Percentiles rank a stretch among this genome's conserved stretches.
phyloP scores from a whole-genome alignment of 2,888 invertebrate genomes.

The Chalcosyrphus nemorum region DNA sequence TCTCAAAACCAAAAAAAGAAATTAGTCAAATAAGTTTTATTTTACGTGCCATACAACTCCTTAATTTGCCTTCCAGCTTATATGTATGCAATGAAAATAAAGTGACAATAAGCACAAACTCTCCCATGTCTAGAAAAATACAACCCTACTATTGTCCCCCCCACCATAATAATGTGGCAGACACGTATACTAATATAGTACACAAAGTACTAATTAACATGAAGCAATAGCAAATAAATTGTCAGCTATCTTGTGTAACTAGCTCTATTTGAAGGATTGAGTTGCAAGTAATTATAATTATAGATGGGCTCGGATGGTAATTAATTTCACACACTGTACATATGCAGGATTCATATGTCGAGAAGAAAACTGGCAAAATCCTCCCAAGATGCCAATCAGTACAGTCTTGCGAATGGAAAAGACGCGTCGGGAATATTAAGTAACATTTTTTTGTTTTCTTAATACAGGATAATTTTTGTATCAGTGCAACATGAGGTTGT shows the following conservation, averaged over 20 bases:
- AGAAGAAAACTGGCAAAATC: background rate
- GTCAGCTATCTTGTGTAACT: conserved; percentile 1
- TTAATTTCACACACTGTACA: background rate
- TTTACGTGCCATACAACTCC: conserved; percentile 34
- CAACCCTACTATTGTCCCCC: background rate
- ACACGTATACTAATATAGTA: conserved; percentile 16
- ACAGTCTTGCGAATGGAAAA: background rate
- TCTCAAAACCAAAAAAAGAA: background rate
- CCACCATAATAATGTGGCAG: background rate
- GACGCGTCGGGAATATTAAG: background rate
- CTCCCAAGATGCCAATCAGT: background rate
- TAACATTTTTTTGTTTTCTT: background rate
- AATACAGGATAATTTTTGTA: background rate
- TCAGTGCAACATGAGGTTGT: background rate
- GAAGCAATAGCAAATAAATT: conserved; percentile 12
- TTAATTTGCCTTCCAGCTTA: conserved; percentile 9
- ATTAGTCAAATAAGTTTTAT: conserved; percentile 23
- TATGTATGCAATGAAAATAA: conserved; percentile 14
- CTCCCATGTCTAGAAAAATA: background rate
- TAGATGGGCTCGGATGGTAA: conserved; percentile 10
- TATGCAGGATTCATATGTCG: background rate
- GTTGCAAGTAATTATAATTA: conserved; percentile 22
- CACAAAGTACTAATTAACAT: conserved; percentile 30
- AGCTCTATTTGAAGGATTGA: conserved; percentile 1
- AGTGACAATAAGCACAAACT: background rate